Base-by-base conservation (phyloP, 2,113 vertebrate genomes). In the Dicerorhinus sumatrensis region DNA sequence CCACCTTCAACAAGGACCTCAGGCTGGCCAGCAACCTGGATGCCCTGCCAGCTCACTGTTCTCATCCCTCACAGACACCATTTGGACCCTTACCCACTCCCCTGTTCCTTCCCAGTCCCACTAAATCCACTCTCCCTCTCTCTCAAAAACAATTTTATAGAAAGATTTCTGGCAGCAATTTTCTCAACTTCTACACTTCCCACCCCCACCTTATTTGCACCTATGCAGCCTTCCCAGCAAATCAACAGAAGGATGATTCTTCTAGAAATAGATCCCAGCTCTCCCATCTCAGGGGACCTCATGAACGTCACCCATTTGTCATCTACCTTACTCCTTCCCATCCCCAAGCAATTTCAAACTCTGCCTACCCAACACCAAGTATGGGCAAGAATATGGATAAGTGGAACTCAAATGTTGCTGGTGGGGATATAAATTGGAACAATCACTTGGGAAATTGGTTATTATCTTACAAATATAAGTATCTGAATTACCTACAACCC, bases 361-460 rank as follows among this genome's bases (percentile, higher is more conserved):
- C 54, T 60, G 39, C 39, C 63, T 48, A 5, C 31, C 39, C 27
- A 51, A 18, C 1, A 42, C 33, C 56, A 6, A 33, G 33, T 25
- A 27, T 4, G 10, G 10, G 62, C 36, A 29, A 56, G 36, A 70
- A 27, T 10, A 69, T 5, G 4, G 39, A 7, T 14, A 21, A 42
- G 17, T 12, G 33, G 69, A 36, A 36, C 29, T 18, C 69, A 63
- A 16, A 51, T 2, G 31, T 14, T 12, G 60, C 10, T 33, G 20
- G 58, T 14, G 17, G 69, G 54, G 69, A 29, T 0, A 21, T 11
- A 63, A 13, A 31, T 3, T 5, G n/a, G 39, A n/a, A 54, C 20
- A 21, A 18, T 9, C 69, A 12, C 70, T 27, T 0, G 25, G 48
- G 27, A 56, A n/a, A n/a, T 2, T 6, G n/a, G 4, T 7, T 7